phyloP scores from a whole-genome alignment of 1,140 invertebrate species.

The Olivierus martensii region DNA sequence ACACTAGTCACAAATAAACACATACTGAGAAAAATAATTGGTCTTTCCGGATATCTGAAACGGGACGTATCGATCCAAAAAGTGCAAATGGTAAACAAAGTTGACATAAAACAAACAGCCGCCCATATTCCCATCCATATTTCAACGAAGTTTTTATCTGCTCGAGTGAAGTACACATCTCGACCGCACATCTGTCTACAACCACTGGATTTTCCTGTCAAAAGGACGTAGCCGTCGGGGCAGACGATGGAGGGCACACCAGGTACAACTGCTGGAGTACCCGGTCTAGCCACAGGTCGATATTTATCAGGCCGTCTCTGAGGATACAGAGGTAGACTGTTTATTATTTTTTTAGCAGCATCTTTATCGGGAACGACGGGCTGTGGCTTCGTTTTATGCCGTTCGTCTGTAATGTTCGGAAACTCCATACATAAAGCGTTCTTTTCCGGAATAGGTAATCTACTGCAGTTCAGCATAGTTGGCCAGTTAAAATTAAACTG shows the following conservation, averaged over 20 bases:
- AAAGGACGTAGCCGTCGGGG: background rate
- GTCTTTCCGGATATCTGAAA: conserved; percentile 39
- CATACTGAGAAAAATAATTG: conserved; percentile 38
- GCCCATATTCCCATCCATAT: conserved; percentile 36
- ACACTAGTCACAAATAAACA: conserved; percentile 37
- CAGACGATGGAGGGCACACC: background rate
- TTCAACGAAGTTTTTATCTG: conserved; percentile 36
- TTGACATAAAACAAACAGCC: conserved; percentile 37
- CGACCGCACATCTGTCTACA: conserved; percentile 29
- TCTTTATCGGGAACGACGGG: background rate
- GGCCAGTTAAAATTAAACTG: conserved; percentile 89
- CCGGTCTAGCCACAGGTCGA: background rate
- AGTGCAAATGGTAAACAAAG: conserved; percentile 38
- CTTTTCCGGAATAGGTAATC: conserved; percentile 71
- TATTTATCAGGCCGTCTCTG: background rate
- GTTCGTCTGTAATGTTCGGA: conserved; percentile 28
- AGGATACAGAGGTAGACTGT: background rate
- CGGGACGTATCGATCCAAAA: conserved; percentile 33
- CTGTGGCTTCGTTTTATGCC: background rate
- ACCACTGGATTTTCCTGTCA: background rate
- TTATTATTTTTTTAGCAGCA: background rate
- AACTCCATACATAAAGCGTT: conserved; percentile 92
- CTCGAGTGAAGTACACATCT: conserved; percentile 28
- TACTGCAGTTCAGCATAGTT: conserved; percentile 69
- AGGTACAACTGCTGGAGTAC: background rate